Evolutionary conservation across 1,140 invertebrate species (phyloP).

Genomic region (Battus philenor): DNA sequence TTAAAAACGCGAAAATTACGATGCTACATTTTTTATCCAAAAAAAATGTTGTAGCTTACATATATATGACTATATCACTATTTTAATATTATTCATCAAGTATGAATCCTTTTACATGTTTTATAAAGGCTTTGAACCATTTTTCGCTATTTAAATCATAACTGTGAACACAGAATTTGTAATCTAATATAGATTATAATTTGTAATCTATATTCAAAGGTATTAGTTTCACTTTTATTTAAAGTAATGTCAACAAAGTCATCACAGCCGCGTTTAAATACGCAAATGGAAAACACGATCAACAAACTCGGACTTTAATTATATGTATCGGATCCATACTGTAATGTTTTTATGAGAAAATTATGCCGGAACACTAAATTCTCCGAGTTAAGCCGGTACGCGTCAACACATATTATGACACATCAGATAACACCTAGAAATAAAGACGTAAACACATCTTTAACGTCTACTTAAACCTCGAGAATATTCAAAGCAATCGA

Average conservation of each 20-base stretch:
- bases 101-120: too few species aligned
- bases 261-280: constrained; percentile 2
- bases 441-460: constrained; percentile 18
- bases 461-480: constrained; percentile 14
- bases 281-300: constrained; percentile 18
- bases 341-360: constrained; percentile 14
- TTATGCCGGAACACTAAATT: constrained; percentile 15
- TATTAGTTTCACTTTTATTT: constrained; percentile 7
- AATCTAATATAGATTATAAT: too few species aligned
- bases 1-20: too few species aligned
- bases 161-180: neutral
- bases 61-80: too few species aligned
- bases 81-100: too few species aligned
- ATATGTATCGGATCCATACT: constrained; percentile 14
- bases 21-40: too few species aligned
- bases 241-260: constrained; percentile 10
- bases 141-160: constrained; percentile 2
- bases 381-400: constrained; percentile 2
- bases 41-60: too few species aligned
- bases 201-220: constrained; percentile 7
- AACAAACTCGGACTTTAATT: constrained; percentile 12
- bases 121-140: constrained; percentile 2
- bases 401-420: constrained; percentile 20
- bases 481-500: constrained; percentile 21
- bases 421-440: constrained; percentile 15